Evolutionary conservation across 2,113 vertebrate species (phyloP).

Genomic region (Melanotaenia duboulayi): DNA sequence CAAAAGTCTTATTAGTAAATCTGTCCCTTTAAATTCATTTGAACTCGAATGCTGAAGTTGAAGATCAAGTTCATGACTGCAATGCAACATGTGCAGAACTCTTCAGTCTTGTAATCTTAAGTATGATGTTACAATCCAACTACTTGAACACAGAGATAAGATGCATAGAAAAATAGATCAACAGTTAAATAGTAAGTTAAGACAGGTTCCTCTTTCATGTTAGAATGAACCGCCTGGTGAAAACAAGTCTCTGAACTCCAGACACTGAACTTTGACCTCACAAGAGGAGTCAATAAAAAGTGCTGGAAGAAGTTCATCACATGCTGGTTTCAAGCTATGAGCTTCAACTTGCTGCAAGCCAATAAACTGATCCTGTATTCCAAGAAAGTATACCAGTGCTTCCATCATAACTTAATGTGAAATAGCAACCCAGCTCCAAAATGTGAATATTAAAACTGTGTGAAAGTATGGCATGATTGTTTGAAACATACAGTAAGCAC

Average conservation of each 20-base stretch:
- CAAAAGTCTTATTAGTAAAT: too few relatives aligned
- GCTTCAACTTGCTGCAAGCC: not conserved
- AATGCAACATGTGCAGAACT: not conserved
- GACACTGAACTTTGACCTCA: slow-evolving; percentile 40
- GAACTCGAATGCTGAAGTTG: too few relatives aligned
- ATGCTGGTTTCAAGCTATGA: slow-evolving; percentile 18
- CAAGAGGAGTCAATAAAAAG: slow-evolving; percentile 35
- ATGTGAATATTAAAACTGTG: too few relatives aligned
- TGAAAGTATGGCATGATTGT: too few relatives aligned
- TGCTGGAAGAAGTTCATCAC: slow-evolving; percentile 24
- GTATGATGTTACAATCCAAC: too few relatives aligned
- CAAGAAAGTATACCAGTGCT: slow-evolving; percentile 7
- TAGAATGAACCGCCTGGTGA: slow-evolving; percentile 1
- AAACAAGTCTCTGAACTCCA: slow-evolving; percentile 36
- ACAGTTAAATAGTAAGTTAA: not conserved
- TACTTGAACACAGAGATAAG: too few relatives aligned
- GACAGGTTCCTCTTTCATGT: not conserved
- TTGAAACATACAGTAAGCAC: too few relatives aligned
- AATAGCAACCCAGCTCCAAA: too few relatives aligned
- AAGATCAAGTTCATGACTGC: not conserved
- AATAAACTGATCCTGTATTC: slow-evolving; percentile 5
- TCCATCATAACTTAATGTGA: not conserved
- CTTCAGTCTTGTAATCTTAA: not conserved
- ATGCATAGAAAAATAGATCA: too few relatives aligned
- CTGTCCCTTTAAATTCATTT: too few relatives aligned